These are phyloP conservation scores for Tragelaphus strepsiceros DNA, from an alignment of 2,113 vertebrate species.

Conservation along the genomic window DNA sequence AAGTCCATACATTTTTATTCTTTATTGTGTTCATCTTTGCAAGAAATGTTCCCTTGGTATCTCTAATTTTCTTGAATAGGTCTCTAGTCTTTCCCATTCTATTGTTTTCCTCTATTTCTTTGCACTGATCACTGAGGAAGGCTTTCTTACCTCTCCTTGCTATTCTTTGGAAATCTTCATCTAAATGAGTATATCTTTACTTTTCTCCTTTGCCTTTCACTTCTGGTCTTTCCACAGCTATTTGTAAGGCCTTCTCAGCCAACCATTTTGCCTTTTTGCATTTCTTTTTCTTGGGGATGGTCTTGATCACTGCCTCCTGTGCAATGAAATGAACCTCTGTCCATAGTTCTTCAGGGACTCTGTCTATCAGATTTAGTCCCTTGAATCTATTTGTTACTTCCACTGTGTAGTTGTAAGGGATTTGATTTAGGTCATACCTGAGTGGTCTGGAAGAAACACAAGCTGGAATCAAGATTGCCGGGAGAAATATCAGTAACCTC, in stretches of 20 bases:
- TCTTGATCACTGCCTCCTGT: no score
- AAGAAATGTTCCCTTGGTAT: no score
- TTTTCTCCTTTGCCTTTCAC: neutral
- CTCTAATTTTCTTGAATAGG: no score
- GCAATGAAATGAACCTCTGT: neutral
- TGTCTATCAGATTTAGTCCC: neutral
- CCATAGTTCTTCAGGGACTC: neutral
- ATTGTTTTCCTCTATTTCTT: neutral
- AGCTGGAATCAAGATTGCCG: no score
- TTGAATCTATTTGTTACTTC: neutral
- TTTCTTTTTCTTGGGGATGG: no score
- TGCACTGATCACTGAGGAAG: neutral
- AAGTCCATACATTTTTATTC: no score
- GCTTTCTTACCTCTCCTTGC: neutral
- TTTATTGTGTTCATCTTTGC: no score
- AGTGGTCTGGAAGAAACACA: neutral
- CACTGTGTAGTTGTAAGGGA: neutral
- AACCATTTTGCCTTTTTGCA: neutral
- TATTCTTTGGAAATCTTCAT: neutral
- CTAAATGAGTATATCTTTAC: neutral
- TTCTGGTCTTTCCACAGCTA: neutral
- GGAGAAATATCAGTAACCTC: no score
- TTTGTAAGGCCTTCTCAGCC: neutral
- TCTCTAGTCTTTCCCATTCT: no score
- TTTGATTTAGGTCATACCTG: neutral